Conservation (phyloP, 2,797 vertebrate species). For the Tolypeutes matacus region DNA sequence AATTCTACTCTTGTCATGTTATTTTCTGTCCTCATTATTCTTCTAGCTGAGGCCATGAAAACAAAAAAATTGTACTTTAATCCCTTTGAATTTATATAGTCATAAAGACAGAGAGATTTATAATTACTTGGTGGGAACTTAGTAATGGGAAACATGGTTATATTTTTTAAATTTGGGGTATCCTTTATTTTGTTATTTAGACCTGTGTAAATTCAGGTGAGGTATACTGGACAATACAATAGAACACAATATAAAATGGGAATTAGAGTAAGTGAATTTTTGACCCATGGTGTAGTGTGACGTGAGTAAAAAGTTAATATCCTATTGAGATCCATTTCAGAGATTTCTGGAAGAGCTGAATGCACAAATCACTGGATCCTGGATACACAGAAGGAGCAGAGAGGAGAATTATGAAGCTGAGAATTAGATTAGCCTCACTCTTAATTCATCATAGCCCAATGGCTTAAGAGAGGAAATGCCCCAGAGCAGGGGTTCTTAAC, state of each 20-base stretch:
- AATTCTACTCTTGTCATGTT: neutral
- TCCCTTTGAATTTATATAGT: slow-evolving; percentile 7
- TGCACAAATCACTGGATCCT: neutral
- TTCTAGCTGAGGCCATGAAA: neutral
- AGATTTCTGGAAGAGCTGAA: neutral
- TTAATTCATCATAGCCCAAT: neutral
- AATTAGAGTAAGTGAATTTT: neutral
- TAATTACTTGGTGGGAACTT: neutral
- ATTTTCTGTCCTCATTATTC: neutral
- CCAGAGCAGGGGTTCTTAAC: too few relatives aligned
- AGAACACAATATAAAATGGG: neutral
- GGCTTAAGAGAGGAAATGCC: neutral
- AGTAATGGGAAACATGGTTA: neutral
- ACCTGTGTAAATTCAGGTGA: neutral
- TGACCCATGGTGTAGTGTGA: neutral
- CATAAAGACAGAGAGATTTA: neutral
- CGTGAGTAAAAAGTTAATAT: neutral
- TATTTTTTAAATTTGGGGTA: neutral
- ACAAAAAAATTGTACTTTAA: neutral
- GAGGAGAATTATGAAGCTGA: neutral
- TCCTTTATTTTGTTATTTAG: slow-evolving; percentile 12
- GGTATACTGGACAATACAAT: neutral
- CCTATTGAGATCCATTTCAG: neutral
- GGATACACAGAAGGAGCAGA: neutral
- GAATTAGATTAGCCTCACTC: neutral